Conservation (phyloP, 2,888 invertebrate genomes). For the Alviniconcha strummeri region DNA sequence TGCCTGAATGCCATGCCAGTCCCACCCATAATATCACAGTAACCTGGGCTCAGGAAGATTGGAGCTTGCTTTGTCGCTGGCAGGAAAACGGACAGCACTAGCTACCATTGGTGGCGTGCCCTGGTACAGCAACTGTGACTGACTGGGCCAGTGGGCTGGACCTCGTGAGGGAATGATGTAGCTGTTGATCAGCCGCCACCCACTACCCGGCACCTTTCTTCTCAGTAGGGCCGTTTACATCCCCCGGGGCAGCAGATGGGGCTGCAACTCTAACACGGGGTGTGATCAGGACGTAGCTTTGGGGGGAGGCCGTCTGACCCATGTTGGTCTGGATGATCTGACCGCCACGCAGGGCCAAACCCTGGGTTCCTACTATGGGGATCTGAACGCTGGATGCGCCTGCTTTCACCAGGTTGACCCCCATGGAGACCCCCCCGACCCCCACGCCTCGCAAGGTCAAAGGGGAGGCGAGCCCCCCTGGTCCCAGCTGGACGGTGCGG, state of each 20-base stretch:
- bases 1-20: too few relatives aligned
- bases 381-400: conserved; percentile 24
- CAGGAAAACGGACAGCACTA: too few relatives aligned
- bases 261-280: conserved; percentile 24
- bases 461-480: conserved; percentile 34
- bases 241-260: conserved; percentile 21
- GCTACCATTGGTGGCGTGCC: too few relatives aligned
- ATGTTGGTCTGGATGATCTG: conserved; percentile 44
- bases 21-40: too few relatives aligned
- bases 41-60: too few relatives aligned
- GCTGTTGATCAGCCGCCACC: too few relatives aligned
- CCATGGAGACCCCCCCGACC: conserved; percentile 32
- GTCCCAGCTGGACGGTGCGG: conserved; percentile 33
- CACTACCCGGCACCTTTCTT: conserved; percentile 34
- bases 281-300: conserved; percentile 44
- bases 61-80: too few relatives aligned
- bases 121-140: too few relatives aligned
- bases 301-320: conserved; percentile 38
- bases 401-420: conserved; percentile 31
- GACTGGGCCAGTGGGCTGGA: too few relatives aligned
- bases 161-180: too few relatives aligned
- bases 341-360: conserved; percentile 32
- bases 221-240: conserved; percentile 27
- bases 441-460: conserved; percentile 39
- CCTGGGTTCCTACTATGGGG: conserved; percentile 30